phyloP scores from a whole-genome alignment of 2,113 vertebrate genomes.

The Saguinus imperator region DNA sequence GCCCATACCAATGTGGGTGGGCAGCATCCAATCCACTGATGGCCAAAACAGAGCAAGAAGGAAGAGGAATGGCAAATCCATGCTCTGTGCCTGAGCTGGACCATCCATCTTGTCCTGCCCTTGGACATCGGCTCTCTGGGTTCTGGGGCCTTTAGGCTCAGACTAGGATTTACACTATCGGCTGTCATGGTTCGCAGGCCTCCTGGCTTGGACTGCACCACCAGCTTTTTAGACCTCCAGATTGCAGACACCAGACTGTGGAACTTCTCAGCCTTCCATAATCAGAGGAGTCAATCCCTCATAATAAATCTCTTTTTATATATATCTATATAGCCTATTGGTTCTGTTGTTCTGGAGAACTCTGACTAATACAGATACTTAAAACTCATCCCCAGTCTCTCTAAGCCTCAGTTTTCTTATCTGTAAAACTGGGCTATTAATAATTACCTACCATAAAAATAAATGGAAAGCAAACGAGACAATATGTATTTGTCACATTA shows the following conservation, averaged over 20 bases:
- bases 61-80: background rate
- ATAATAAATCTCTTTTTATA: background rate
- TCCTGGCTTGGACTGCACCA: background rate
- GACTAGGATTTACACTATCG: background rate
- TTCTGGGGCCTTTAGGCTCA: background rate
- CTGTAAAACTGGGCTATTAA: constrained; percentile 9
- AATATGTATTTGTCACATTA: background rate
- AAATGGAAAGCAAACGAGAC: constrained; percentile 29
- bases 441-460: background rate
- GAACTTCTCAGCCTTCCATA: background rate
- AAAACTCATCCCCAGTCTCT: background rate
- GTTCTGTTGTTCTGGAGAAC: background rate
- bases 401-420: constrained; percentile 26
- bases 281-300: background rate
- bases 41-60: background rate
- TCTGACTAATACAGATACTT: background rate
- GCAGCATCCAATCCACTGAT: background rate
- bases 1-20: background rate
- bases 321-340: background rate
- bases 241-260: background rate
- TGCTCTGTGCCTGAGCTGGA: background rate
- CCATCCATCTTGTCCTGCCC: background rate
- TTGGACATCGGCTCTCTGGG: background rate
- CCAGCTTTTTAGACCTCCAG: too few species aligned
- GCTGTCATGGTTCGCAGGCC: too few species aligned